Evolutionary conservation across 2,888 invertebrate species (phyloP), one percentile per base, ranked within the genome.

Genomic region (Drosophila cognata): DNA sequence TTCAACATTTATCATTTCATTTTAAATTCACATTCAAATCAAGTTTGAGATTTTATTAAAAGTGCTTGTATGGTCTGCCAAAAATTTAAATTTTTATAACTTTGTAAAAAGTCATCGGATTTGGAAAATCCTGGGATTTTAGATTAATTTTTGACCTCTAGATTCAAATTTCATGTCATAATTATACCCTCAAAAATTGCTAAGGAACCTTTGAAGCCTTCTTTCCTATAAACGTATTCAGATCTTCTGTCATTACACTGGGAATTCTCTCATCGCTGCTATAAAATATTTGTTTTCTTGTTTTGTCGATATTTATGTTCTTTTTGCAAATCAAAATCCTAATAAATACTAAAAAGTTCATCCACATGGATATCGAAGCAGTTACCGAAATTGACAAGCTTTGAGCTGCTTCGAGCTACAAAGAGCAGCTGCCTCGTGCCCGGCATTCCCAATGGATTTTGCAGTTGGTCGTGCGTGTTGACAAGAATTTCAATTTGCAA

Each of bases 321-420:
- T 64, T 66, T 66, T 74, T 72, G 72, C 79, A 74, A 67, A 80
- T 71, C 69, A 74, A 69, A 82, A 78, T 82, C 81, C 76, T 84
- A 82, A 81, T 84, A 87, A 84, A 87, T 82, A 87, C 78, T 80
- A 74, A 80, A 76, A 73, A 78, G 69, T 72, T 77, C 68, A 76
- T 60, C 31, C 46, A 60, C 38, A 61, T 61, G 71, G 74, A 79
- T 71, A 84, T 73, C 84, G 75, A 72, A 71, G 80, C 73, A 64
- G 66, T 61, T 65, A 65, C 55, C 50, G 43, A 57, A 55, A 67
- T 78, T 71, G 75, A 63, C 76, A 81, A 97, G 94, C 83, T n/a
- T 56, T 41, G 29, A 29, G 57, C 57, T 41, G 28, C 28, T 95
- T 95, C 71, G 97, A 94, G 92, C 96, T 96, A 79, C 95, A 57